Evolutionary conservation across 2,797 vertebrate species (phyloP), one percentile per base, ranked within the genome.

Genomic region (Acanthiza pusilla): DNA sequence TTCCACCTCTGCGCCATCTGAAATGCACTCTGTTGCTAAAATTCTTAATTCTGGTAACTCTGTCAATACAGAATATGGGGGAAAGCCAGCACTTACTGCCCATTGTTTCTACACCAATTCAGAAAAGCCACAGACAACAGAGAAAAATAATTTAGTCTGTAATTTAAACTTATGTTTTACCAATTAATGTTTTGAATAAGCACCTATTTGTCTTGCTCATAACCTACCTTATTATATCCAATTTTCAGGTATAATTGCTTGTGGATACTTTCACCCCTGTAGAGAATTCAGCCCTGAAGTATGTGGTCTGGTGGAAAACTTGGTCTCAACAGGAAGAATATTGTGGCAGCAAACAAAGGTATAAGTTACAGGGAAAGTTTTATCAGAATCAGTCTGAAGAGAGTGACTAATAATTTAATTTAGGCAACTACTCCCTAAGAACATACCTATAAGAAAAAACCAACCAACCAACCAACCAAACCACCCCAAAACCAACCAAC

Each of bases 291-390:
- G 10, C 15, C 68, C 95, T 65, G 97, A 98, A 93, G 50, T 98
- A 73, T 97, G 97, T 93, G 94, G 92, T 5, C 94, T 97, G 93
- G 96, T 98, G 63, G 63, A 70, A 62, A 96, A 93, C 83, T 96
- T 98, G 75, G 97, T 98, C 50, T 71, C 96, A n/a, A 88, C 96
- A 5, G 94, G 97, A 82, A 96, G 98, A 95, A 91, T 98, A 89
- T 72, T 98, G n/a, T 98, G 98, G 98, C 98, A 98, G 23, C 95
- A 96, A 97, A 98, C 98, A 63, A 98, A 98, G 98, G 98, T 98
- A 97, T 36, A 40, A 65, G 82, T 71, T n/a, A 50, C 11, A 45
- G 26, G 17, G 50, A 7, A 85, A 45, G 3, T 38, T 85, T 88
- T 30, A 30, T 72, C 42, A 42, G 27, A 36, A 3, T 32, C 55